phyloP scores from a whole-genome alignment of 2,888 invertebrate species.

The Bibio marci region DNA sequence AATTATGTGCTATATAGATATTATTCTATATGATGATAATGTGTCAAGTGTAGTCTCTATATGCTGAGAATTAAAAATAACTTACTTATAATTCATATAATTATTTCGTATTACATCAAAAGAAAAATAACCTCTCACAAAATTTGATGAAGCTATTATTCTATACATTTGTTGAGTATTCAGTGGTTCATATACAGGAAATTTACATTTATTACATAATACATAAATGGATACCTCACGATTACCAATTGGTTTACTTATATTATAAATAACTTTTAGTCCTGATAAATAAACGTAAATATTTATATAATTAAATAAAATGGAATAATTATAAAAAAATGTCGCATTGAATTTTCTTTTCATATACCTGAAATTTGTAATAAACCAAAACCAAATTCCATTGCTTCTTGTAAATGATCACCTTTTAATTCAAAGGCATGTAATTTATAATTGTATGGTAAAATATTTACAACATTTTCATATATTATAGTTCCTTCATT shows the following conservation, averaged over 20 bases:
- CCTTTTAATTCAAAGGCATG: constrained; percentile 55
- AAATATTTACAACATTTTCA: constrained; percentile 45
- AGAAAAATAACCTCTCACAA: constrained; percentile 53
- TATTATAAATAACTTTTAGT: constrained; percentile 42
- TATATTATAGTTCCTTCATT: constrained; percentile 45
- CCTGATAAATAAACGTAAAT: constrained; percentile 34
- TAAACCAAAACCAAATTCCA: constrained; percentile 40
- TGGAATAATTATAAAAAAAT: too few species aligned
- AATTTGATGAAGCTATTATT: constrained; percentile 41
- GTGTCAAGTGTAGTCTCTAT: too few species aligned
- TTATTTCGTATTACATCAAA: constrained; percentile 32
- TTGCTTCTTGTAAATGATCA: constrained; percentile 38
- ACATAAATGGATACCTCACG: constrained; percentile 38
- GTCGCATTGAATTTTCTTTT: too few species aligned
- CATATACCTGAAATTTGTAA: too few species aligned
- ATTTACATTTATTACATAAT: constrained; percentile 42
- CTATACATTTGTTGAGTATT: constrained; percentile 38
- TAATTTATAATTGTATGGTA: constrained; percentile 62
- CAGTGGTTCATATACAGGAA: constrained; percentile 44
- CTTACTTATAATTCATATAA: constrained; percentile 21
- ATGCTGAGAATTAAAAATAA: too few species aligned
- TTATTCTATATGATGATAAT: too few species aligned
- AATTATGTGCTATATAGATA: too few species aligned
- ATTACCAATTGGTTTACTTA: constrained; percentile 36
- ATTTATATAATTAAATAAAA: too few species aligned